phyloP scores from a whole-genome alignment of 2,113 vertebrate genomes.

The Melanostigma gelatinosum region DNA sequence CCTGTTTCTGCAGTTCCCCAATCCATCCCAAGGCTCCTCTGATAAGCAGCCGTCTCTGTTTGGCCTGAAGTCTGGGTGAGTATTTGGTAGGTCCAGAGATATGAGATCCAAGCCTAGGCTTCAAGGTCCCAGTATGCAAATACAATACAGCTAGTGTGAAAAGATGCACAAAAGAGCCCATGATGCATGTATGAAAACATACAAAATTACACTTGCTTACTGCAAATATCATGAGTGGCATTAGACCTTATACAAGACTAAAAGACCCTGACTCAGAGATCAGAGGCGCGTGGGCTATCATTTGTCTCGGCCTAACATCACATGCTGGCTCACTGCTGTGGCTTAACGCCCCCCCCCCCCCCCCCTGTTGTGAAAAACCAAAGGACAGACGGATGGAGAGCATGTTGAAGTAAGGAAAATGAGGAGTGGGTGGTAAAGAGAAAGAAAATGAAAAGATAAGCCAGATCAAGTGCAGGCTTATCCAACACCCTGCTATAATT shows the following conservation, averaged over 20 bases:
- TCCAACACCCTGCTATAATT: constrained; percentile 60
- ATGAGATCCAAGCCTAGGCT: constrained; percentile 63
- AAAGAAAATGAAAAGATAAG: constrained; percentile 63
- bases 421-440: constrained; percentile 1
- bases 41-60: constrained; percentile 71
- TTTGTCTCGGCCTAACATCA: constrained; percentile 56
- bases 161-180: constrained; percentile 34
- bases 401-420: constrained; percentile 11
- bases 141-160: constrained; percentile 41
- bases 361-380: constrained; percentile 17
- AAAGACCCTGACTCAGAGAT: constrained; percentile 28
- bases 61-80: constrained; percentile 60
- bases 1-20: constrained; percentile 47
- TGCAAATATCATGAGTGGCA: constrained; percentile 38
- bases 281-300: constrained; percentile 20
- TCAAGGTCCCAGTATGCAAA: constrained; percentile 60
- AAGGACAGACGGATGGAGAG: constrained; percentile 11
- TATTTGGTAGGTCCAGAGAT: constrained; percentile 57
- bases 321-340: constrained; percentile 23
- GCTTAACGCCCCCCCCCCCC: neutral
- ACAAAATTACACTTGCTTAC: constrained; percentile 42
- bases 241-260: constrained; percentile 34
- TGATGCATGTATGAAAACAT: constrained; percentile 34
- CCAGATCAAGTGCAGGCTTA: constrained; percentile 61
- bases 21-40: constrained; percentile 63